A percentile compares a stretch with the other conserved stretches of the same genome.
Conservation (phyloP, 2,888 invertebrate species). For the Drosophila formosana region DNA sequence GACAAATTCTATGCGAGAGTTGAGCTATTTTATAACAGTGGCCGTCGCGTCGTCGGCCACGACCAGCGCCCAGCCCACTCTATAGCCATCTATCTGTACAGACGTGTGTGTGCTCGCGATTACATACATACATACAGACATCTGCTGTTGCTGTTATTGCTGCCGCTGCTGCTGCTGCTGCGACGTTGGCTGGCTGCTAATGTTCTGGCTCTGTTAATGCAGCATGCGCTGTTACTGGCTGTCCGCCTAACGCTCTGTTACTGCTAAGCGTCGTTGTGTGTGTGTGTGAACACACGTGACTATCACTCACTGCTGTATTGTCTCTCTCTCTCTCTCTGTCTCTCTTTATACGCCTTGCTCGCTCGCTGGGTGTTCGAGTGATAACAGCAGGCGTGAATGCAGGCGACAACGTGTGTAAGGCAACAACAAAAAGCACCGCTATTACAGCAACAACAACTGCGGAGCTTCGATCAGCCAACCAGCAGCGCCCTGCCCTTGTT, state of each 20-base stretch:
- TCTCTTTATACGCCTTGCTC: slow-evolving; percentile 28
- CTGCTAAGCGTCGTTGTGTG: slow-evolving; percentile 34
- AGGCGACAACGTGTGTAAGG: slow-evolving; percentile 34
- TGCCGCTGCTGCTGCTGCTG: slow-evolving; percentile 18
- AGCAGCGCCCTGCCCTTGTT: slow-evolving; percentile 30
- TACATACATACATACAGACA: background rate
- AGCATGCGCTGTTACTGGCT: slow-evolving; percentile 24
- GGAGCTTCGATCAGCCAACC: slow-evolving; percentile 34
- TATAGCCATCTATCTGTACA: slow-evolving; percentile 14
- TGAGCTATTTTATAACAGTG: slow-evolving; percentile 74
- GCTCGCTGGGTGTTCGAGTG: slow-evolving; percentile 14
- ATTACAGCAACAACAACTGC: slow-evolving; percentile 35
- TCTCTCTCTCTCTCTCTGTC: background rate
- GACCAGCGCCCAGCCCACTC: slow-evolving; percentile 45
- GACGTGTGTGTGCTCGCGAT: background rate
- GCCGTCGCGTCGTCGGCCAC: slow-evolving; percentile 33
- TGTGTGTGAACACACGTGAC: slow-evolving; percentile 51
- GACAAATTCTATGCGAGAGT: slow-evolving; percentile 67
- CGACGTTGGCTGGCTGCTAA: background rate
- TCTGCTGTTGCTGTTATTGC: slow-evolving; percentile 19
- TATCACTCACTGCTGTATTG: slow-evolving; percentile 32
- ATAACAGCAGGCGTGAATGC: slow-evolving; percentile 39
- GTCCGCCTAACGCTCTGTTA: slow-evolving; percentile 27
- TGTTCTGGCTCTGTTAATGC: slow-evolving; percentile 6
- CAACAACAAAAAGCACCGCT: slow-evolving; percentile 17